Evolutionary conservation across 30 jellyfish, hydroid and myxozoan genomes (phyloP), one percentile per base, ranked within the genome.

Genomic region (Rhopilema esculentum): DNA sequence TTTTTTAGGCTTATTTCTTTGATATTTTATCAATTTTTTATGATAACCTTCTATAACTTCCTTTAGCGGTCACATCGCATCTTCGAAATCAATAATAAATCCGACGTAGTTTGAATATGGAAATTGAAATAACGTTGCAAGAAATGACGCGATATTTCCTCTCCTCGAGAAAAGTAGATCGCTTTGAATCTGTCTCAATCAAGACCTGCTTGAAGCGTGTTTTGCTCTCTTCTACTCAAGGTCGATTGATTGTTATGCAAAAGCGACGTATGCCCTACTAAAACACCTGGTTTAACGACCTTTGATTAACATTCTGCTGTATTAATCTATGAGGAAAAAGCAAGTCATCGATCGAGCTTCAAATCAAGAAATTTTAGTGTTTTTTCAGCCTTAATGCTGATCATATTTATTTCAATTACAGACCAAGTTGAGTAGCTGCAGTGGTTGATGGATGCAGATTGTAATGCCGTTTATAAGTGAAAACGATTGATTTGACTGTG

Each of bases 251-350:
- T 66, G 77, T 66, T 66, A 66, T 66, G 77, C 77, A 66, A 66
- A 66, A 22, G 33, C 50, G 77, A 29, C 50, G 50, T 23, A 66
- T 32, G 77, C 21, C 8, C 33, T 18, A 29, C 50, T 66, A 23
- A 32, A 66, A 23, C 77, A 66, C 77, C 77, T 66, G 77, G 77
- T 23, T 66, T 66, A 66, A 23, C 77, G 30, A 40, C 9, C 57
- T 12, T 66, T 66, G 33, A 32, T 66, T 66, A 66, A 66, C 77
- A 66, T 66, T 66, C 52, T 66, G 33, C 77, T 18, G 77, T 20
- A 66, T 9, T 66, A 66, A 66, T 66, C 32, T 66, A 20, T 1
- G 21, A 66, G 50, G 77, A 23, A 66, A 66, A 66, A 23, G 77
- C 30, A 66, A 66, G 77, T 29, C 77, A 32, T 23, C 33, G 51